phyloP scores from a whole-genome alignment of 1,140 invertebrate species.

The Drosophila micromelanica region DNA sequence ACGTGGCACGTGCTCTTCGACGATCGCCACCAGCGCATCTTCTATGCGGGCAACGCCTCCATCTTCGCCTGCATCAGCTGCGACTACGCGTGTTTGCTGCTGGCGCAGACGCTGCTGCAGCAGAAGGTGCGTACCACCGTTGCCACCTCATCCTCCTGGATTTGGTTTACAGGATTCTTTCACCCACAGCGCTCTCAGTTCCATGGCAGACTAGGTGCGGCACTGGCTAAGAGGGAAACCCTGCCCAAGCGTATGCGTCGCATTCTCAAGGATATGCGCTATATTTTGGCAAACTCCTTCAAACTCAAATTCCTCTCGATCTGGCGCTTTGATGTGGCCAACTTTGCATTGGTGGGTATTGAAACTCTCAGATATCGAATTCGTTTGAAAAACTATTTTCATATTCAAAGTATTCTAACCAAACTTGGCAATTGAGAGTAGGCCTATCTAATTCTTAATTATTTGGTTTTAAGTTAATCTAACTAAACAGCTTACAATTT shows the following conservation, averaged over 20 bases:
- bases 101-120: slow-evolving; percentile 34
- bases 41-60: slow-evolving; percentile 66
- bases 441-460: too few species aligned
- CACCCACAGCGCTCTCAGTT: slow-evolving; percentile 44
- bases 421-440: too few species aligned
- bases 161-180: background rate
- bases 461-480: too few species aligned
- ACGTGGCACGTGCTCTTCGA: slow-evolving; percentile 68
- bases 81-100: slow-evolving; percentile 61
- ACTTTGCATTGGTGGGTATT: slow-evolving; percentile 42
- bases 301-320: slow-evolving; percentile 26
- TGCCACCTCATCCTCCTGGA: background rate
- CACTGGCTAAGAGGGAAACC: slow-evolving; percentile 7
- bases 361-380: too few species aligned
- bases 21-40: slow-evolving; percentile 52
- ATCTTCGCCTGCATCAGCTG: slow-evolving; percentile 72
- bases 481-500: too few species aligned
- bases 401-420: too few species aligned
- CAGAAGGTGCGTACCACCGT: slow-evolving; percentile 43
- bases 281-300: slow-evolving; percentile 17
- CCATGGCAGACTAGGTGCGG: slow-evolving; percentile 3
- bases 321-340: slow-evolving; percentile 43
- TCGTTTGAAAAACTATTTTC: too few species aligned
- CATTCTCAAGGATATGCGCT: slow-evolving; percentile 51
- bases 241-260: slow-evolving; percentile 18